Percentiles rank a stretch among this genome's conserved stretches.
Evolutionary conservation across 2,888 invertebrate species (phyloP).

Genomic region (Eupithecia insigniata): DNA sequence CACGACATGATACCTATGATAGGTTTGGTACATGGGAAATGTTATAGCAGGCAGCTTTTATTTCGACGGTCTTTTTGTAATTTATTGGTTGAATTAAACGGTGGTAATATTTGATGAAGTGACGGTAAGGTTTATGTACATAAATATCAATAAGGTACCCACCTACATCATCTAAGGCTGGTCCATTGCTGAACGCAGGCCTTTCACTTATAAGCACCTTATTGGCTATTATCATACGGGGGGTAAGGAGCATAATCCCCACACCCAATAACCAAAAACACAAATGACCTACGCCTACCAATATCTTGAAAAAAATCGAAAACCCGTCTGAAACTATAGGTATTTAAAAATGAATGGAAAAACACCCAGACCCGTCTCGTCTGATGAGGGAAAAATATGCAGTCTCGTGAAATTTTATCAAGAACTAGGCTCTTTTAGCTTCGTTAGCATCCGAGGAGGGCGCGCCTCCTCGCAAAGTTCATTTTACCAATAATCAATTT

Average conservation of each 20-base stretch:
- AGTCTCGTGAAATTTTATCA: conserved; percentile 17
- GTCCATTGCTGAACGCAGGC: no score
- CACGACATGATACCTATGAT: conserved; percentile 49
- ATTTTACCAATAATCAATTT: conserved; percentile 49
- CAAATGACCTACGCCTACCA: no score
- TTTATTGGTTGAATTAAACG: not conserved
- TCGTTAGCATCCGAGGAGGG: conserved; percentile 30
- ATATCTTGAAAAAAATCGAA: no score
- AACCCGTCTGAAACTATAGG: no score
- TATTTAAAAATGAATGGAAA: not conserved
- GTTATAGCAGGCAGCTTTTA: not conserved
- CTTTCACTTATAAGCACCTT: no score
- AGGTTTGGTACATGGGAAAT: conserved; percentile 1
- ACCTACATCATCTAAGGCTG: no score
- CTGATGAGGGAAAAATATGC: conserved; percentile 21
- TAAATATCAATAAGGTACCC: not conserved
- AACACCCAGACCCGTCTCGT: not conserved
- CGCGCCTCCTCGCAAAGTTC: conserved; percentile 41
- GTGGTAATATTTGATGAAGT: not conserved
- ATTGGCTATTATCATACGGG: no score
- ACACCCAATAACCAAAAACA: no score
- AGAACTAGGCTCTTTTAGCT: conserved; percentile 29
- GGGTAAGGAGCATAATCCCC: no score
- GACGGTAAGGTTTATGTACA: not conserved
- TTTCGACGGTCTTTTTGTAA: not conserved